Evolutionary conservation across 2,113 vertebrate genomes (phyloP).

Genomic region (Zingel zingel): DNA sequence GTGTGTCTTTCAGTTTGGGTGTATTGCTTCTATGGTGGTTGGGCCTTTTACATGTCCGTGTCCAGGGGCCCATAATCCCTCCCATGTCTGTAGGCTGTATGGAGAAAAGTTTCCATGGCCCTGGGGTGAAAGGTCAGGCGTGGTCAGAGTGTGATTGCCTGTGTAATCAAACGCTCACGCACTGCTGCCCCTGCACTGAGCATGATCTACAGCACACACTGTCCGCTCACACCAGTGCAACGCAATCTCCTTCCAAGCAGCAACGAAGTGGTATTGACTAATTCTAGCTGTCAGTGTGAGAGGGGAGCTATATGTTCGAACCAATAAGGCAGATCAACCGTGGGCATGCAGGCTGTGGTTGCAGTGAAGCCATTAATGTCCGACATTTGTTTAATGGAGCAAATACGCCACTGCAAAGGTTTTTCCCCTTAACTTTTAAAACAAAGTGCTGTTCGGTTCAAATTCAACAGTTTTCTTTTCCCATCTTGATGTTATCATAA

Average conservation of each 20-base stretch:
- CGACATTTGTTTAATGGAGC: conserved; percentile 33
- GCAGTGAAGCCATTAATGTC: conserved; percentile 17
- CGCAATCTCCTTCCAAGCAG: conserved; percentile 22
- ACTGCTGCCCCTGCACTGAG: background rate
- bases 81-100: background rate
- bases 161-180: conserved; percentile 40
- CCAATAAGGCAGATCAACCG: conserved; percentile 16
- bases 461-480: background rate
- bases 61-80: background rate
- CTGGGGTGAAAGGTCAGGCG: conserved; percentile 26
- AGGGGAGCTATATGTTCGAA: conserved; percentile 8
- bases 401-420: conserved; percentile 4
- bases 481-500: background rate
- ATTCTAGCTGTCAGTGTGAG: conserved; percentile 42
- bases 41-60: background rate
- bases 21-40: background rate
- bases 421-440: conserved; percentile 9
- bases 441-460: background rate
- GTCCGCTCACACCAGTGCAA: conserved; percentile 17
- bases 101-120: background rate
- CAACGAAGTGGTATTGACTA: conserved; percentile 38
- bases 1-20: background rate
- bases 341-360: background rate
- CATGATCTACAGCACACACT: background rate
- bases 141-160: conserved; percentile 22